A percentile compares a stretch with the other conserved stretches of the same genome.
Evolutionary conservation across 2,888 invertebrate genomes (phyloP).

Genomic region (Drosophila acutilabella): DNA sequence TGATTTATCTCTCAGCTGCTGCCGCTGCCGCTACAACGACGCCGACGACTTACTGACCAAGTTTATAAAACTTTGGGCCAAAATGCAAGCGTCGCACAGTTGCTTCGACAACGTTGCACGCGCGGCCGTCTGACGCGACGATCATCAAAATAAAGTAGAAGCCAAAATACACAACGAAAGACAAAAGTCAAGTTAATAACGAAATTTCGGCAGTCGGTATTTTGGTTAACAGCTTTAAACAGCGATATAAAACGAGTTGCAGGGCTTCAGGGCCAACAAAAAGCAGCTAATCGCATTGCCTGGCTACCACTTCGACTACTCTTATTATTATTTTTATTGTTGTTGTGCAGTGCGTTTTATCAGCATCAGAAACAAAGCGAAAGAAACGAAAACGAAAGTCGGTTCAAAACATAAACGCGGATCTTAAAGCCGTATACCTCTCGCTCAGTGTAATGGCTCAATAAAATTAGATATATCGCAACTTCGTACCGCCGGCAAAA

Average conservation of each 20-base stretch:
- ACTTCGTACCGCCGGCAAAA: slow-evolving; percentile 21
- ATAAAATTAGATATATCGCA: slow-evolving; percentile 33
- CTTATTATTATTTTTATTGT: slow-evolving; percentile 26
- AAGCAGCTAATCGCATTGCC: slow-evolving; percentile 13
- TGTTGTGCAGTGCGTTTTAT: slow-evolving; percentile 75
- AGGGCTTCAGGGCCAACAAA: slow-evolving; percentile 65
- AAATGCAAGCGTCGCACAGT: slow-evolving; percentile 79
- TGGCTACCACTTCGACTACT: background rate
- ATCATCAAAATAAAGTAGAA: slow-evolving; percentile 37
- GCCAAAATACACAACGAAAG: slow-evolving; percentile 17
- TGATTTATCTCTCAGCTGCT: slow-evolving; percentile 73
- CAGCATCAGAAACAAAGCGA: slow-evolving; percentile 40
- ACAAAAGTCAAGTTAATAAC: slow-evolving; percentile 34
- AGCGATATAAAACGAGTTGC: slow-evolving; percentile 67
- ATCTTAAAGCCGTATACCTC: slow-evolving; percentile 31
- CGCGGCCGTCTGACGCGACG: slow-evolving; percentile 52
- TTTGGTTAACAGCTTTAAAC: slow-evolving; percentile 43
- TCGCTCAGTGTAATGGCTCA: slow-evolving; percentile 25
- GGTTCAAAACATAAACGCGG: slow-evolving; percentile 45
- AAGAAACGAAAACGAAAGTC: slow-evolving; percentile 77
- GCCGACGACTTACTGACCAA: slow-evolving; percentile 69
- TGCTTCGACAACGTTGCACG: slow-evolving; percentile 77
- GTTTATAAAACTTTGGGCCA: slow-evolving; percentile 80
- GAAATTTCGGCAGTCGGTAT: slow-evolving; percentile 49
- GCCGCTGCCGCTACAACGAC: slow-evolving; percentile 21